A percentile compares a stretch with the other conserved stretches of the same genome.
phyloP scores from a whole-genome alignment of 2,113 vertebrate species.

The Lepus europaeus region DNA sequence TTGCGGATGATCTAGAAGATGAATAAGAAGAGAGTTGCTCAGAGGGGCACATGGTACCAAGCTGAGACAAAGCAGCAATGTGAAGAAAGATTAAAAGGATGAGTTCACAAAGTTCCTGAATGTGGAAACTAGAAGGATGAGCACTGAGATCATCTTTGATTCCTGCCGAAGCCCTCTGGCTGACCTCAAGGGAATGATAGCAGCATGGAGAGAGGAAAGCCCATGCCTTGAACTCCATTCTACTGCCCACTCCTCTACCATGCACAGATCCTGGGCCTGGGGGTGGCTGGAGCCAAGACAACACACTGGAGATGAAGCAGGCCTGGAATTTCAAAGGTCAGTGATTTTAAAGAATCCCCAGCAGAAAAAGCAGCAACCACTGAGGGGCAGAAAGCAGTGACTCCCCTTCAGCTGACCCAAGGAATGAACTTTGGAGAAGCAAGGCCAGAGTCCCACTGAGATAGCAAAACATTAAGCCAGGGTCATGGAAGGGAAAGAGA shows the following conservation, averaged over 20 bases:
- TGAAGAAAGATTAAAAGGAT: conserved; percentile 60
- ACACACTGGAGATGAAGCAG: conserved; percentile 9
- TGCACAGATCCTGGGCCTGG: background rate
- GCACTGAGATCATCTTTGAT: conserved; percentile 6
- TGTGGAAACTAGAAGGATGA: background rate
- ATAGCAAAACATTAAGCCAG: background rate
- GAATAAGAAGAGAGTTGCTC: conserved; percentile 61
- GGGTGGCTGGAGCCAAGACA: background rate
- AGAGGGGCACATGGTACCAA: conserved; percentile 39
- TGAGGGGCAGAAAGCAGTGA: background rate
- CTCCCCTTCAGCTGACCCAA: background rate
- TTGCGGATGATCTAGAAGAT: conserved; percentile 74
- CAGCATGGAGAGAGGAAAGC: background rate
- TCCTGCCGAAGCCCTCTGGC: conserved; percentile 30
- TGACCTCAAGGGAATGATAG: background rate
- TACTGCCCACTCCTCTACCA: background rate
- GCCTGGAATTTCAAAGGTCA: conserved; percentile 52
- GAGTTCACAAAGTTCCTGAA: conserved; percentile 58
- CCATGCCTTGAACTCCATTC: background rate
- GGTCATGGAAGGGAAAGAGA: background rate
- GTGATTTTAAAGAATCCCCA: conserved; percentile 57
- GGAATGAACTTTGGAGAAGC: background rate
- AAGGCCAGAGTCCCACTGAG: background rate
- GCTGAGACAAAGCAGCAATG: conserved; percentile 60
- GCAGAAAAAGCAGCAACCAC: background rate